Conservation (phyloP, 2,797 vertebrate genomes). For the Lithobates sylvaticus region DNA sequence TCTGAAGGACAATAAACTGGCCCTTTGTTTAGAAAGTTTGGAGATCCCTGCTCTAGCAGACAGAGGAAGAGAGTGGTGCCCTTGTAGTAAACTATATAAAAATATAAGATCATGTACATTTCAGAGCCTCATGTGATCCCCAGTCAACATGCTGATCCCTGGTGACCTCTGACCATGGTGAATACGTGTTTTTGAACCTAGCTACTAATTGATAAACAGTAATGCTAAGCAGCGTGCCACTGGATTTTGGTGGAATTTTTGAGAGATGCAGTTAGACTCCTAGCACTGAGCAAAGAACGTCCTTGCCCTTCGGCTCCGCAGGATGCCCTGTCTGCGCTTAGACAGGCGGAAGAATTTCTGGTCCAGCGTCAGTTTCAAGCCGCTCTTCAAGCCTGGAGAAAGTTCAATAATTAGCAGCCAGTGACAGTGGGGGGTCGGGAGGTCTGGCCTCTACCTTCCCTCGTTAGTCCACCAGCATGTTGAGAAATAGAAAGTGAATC, state of each 20-base stretch:
- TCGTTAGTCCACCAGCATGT: background rate
- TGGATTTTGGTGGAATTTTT: background rate
- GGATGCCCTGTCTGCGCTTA: background rate
- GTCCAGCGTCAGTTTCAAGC: background rate
- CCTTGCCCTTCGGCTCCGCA: background rate
- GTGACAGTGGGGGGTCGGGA: background rate
- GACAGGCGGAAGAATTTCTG: conserved; percentile 17
- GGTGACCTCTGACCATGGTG: no score
- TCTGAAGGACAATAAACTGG: no score
- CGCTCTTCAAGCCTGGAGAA: background rate
- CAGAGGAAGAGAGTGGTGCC: no score
- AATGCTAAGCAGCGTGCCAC: background rate
- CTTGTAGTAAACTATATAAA: no score
- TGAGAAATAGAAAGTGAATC: background rate
- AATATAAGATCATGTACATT: no score
- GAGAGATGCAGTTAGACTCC: background rate
- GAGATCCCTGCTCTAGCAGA: no score
- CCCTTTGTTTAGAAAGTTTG: no score
- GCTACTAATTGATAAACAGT: no score
- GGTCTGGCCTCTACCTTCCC: background rate
- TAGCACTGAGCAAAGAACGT: background rate
- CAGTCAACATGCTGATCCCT: no score
- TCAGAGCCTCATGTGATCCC: no score
- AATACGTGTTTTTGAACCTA: no score
- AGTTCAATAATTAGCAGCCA: conserved; percentile 23